Evolutionary conservation across 2,797 vertebrate species (phyloP), one percentile per base, ranked within the genome.

Genomic region (Trachurus trachurus): DNA sequence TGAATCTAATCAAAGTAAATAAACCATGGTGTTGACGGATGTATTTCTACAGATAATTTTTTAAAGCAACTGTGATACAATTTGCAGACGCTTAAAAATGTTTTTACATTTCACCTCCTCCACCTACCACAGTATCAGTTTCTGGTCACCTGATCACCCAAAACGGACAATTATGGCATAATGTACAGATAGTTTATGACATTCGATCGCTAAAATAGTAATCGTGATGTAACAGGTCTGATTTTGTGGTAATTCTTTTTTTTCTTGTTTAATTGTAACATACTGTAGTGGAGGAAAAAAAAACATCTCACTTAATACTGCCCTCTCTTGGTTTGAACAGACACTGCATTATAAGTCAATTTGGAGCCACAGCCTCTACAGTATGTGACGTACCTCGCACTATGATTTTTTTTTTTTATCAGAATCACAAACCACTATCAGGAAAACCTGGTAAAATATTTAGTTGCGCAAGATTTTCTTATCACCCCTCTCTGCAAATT

Each of bases 221-320:
- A 6, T 68, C 22, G 50, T 34, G 63, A 34, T 59, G 17, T 59
- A 12, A 42, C n/a, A 44, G n/a, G 6, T 71, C 12, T 47, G 37
- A 16, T 34, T 77, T 54, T 80, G 45, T 79, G 61, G 34, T 37
- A 53, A 66, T 54, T 40, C 42, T 52, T 44, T 42, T 73, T 1
- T 9, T 26, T 19, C 22, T 13, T 21, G n/a, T n/a, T 64, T 22
- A 49, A 60, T 3, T 59, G 29, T 60, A 56, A 50, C 9, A 40
- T 47, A n/a, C n/a, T n/a, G n/a, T n/a, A 11, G 39, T 71, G 45
- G 39, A 9, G 47, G 49, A 56, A 40, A 22, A 16, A 42, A n/a
- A 53, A 53, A n/a, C 8, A 29, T n/a, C n/a, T 52, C 6, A 5
- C 9, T 61, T 12, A 74, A 61, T 5, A 31, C n/a, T 54, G 62